Base-by-base conservation (phyloP, 2,113 vertebrate genomes). In the Cyprinus carpio region DNA sequence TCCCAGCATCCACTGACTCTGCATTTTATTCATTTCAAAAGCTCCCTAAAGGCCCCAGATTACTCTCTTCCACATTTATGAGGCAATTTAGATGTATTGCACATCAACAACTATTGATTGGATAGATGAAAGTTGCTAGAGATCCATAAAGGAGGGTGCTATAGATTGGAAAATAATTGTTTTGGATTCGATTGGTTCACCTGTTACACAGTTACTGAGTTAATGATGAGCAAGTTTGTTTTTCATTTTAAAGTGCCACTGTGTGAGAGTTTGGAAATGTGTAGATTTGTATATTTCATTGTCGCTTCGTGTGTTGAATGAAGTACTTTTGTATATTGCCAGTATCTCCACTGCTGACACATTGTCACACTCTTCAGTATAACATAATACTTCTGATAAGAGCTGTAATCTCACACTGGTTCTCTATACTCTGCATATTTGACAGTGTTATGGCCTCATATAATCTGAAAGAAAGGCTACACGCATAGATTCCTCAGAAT, bases 321-420 rank as follows among this genome's bases (percentile, higher is more conserved):
- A 80, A 77, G 65, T 43, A 82, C 25, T 5, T 18, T 81, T 69
- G 43, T 62, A 82, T 87, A 82, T 46, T 82, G 69, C 56, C 56
- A 25, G 34, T 65, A 77, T 82, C 49, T 85, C 16, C 18, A 25
- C 8, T 79, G 69, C 85, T 65, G 56, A 25, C 34, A 76, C 51
- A 64, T 65, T 34, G 74, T 81, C 87, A 85, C 72, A 78, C 78
- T 56, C 64, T 72, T 58, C n/a, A 43, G n/a, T 10, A 67, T 54
- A 81, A 13, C 25, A 40, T 75, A 76, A 62, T 75, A 82, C 29
- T 82, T 16, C 40, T 78, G 15, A 81, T 29, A 71, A 31, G 34
- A 37, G 27, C 60, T 69, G 64, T 79, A 71, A 40, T 34, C 23
- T 46, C 82, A 86, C 23, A 43, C 65, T 60, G 49, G 20, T 78